Base-by-base conservation (phyloP, 2,113 vertebrate genomes). In the Alexandromys fortis region DNA sequence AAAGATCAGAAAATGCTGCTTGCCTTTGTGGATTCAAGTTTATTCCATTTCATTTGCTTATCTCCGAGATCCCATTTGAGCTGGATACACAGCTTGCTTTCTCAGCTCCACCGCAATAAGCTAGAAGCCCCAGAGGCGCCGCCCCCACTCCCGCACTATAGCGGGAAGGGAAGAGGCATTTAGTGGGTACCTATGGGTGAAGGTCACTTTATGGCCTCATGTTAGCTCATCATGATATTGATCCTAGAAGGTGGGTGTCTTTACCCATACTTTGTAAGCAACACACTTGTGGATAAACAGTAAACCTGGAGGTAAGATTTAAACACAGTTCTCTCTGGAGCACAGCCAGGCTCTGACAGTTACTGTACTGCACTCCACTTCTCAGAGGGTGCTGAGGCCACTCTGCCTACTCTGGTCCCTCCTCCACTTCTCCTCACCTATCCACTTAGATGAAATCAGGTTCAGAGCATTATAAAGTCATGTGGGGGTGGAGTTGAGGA, bases 21-120 rank as follows among this genome's bases (percentile, higher is more conserved):
- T 83, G 92, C 92, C 81, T 95, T 93, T 72, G 5, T 86, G 90
- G 35, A 30, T 93, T 95, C 79, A 26, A 78, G 79, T 90, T 90
- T n/a, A 93, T 86, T 92, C 76, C 61, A 30, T 95, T 77, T 93
- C 86, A 28, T 91, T 89, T 95, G 77, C 94, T 95, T 94, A 77
- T 90, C 67, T 4, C 85, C 10, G 79, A 17, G 24, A 47, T 45
- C 68, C 79, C 58, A 33, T 89, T 70, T 30, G 90, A 42, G 61
- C 85, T 38, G 45, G 76, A 70, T 7, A 5, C 1, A 1, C 55
- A 55, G 91, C 9, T 0, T n/a, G 14, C 61, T 22, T 90, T 77
- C 16, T 58, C 61, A 78, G 45, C 47, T 72, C 78, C 0, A 16
- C 28, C 4, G 1, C 5, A 0, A 17, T 2, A 12, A 28, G 91